phyloP scores from a whole-genome alignment of 1,140 invertebrate genomes.

The Drosophila watanabei region DNA sequence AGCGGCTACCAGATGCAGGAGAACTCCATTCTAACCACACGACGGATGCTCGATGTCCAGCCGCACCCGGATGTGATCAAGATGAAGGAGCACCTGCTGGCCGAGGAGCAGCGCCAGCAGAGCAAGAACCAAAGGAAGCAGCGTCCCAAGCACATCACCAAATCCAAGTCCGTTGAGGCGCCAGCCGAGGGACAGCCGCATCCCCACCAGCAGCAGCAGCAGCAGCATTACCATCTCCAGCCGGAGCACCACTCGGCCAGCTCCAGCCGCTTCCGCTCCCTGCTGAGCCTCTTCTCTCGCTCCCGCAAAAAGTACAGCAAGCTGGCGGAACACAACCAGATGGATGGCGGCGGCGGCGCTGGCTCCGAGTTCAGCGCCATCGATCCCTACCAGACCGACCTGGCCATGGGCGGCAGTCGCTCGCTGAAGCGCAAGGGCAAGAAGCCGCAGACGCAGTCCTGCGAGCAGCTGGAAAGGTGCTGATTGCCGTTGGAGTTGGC shows the following conservation, averaged over 20 bases:
- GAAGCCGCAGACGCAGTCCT: slow-evolving; percentile 75
- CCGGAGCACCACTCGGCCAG: slow-evolving; percentile 57
- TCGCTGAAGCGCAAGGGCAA: slow-evolving; percentile 59
- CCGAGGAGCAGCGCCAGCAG: slow-evolving; percentile 58
- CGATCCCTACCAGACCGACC: slow-evolving; percentile 59
- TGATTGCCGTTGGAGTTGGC: slow-evolving; percentile 42
- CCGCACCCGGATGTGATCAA: slow-evolving; percentile 80
- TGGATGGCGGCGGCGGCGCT: slow-evolving; percentile 3
- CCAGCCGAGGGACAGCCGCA: slow-evolving; percentile 19
- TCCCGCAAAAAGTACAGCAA: slow-evolving; percentile 80
- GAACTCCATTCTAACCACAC: slow-evolving; percentile 62
- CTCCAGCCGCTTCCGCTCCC: slow-evolving; percentile 56
- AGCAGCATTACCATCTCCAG: slow-evolving; percentile 30
- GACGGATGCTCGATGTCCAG: slow-evolving; percentile 76
- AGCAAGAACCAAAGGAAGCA: slow-evolving; percentile 58
- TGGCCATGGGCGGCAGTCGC: slow-evolving; percentile 15
- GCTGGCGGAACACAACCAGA: slow-evolving; percentile 61
- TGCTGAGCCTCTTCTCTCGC: slow-evolving; percentile 66
- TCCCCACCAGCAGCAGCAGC: slow-evolving; percentile 6
- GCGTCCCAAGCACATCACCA: slow-evolving; percentile 56
- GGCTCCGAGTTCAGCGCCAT: slow-evolving; percentile 60
- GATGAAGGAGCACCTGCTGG: slow-evolving; percentile 66
- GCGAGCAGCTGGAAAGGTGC: slow-evolving; percentile 78
- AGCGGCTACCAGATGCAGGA: slow-evolving; percentile 50
- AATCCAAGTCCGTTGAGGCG: slow-evolving; percentile 64